Conservation (phyloP, 2,113 vertebrate genomes). For the Mesembrinibis cayennensis region DNA sequence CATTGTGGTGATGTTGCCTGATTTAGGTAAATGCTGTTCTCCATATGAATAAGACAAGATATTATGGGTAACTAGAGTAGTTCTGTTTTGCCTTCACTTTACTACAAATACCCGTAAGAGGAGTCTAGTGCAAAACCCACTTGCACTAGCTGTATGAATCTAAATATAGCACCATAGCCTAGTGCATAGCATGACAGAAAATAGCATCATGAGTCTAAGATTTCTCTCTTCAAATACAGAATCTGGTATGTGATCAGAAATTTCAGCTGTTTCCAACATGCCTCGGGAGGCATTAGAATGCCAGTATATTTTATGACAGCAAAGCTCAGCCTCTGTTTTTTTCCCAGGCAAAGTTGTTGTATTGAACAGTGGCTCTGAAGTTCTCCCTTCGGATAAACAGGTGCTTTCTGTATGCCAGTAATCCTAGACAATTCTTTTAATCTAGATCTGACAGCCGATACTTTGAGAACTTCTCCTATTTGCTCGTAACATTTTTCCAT, state of each 20-base stretch:
- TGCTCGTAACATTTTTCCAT: background rate
- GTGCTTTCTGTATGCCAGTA: background rate
- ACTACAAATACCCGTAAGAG: background rate
- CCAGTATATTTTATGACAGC: background rate
- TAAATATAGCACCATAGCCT: background rate
- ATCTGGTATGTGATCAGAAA: conserved; percentile 6
- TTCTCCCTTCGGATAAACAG: background rate
- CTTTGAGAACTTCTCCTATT: background rate
- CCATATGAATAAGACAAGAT: background rate
- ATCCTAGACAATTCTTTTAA: background rate
- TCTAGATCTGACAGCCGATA: background rate
- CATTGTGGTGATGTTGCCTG: background rate
- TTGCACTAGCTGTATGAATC: background rate
- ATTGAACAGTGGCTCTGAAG: background rate
- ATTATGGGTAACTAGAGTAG: background rate
- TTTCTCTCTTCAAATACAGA: conserved; percentile 37
- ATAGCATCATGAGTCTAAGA: background rate
- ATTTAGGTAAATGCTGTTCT: background rate
- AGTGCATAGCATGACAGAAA: background rate
- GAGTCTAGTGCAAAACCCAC: background rate
- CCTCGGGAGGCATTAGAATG: background rate
- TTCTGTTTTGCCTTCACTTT: background rate
- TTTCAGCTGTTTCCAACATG: conserved; percentile 2
- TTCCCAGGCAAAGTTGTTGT: background rate
- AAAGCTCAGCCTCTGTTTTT: background rate